Conservation (phyloP, 92 coral and sea anemone species). For the Anthopleura xanthogrammica region DNA sequence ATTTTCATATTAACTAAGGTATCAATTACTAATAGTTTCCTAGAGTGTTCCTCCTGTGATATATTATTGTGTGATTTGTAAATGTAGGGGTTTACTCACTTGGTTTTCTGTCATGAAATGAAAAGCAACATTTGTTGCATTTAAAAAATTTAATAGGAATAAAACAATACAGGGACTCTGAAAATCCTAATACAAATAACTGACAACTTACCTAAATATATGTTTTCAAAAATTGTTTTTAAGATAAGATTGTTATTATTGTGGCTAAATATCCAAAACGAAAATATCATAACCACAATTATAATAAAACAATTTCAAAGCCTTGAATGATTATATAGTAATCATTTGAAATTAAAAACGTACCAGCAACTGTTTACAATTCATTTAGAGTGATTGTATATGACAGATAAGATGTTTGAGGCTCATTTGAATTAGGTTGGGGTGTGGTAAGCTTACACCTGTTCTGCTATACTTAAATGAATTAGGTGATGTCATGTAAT, state of each 20-base stretch:
- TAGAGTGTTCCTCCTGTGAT: too few species aligned
- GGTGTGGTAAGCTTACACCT: slow-evolving; percentile 9
- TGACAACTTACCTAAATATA: too few species aligned
- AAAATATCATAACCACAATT: background rate
- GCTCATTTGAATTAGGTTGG: background rate
- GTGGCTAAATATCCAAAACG: background rate
- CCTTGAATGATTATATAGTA: background rate
- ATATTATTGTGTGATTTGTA: too few species aligned
- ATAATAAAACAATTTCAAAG: background rate
- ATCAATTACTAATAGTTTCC: too few species aligned
- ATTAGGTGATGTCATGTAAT: slow-evolving; percentile 9
- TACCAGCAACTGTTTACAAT: background rate
- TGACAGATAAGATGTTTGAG: background rate
- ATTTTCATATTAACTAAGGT: too few species aligned
- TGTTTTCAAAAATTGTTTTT: too few species aligned
- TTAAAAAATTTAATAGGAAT: too few species aligned
- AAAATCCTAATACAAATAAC: too few species aligned
- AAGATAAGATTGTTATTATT: background rate
- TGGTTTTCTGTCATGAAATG: too few species aligned
- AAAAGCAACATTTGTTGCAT: too few species aligned
- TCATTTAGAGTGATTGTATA: background rate
- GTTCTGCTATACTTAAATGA: background rate
- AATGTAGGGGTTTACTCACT: too few species aligned
- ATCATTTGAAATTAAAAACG: background rate
- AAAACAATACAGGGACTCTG: too few species aligned